These are phyloP conservation scores for Kradibia gibbosae DNA, from an alignment of 1,140 invertebrate genomes.

Conservation along the genomic window DNA sequence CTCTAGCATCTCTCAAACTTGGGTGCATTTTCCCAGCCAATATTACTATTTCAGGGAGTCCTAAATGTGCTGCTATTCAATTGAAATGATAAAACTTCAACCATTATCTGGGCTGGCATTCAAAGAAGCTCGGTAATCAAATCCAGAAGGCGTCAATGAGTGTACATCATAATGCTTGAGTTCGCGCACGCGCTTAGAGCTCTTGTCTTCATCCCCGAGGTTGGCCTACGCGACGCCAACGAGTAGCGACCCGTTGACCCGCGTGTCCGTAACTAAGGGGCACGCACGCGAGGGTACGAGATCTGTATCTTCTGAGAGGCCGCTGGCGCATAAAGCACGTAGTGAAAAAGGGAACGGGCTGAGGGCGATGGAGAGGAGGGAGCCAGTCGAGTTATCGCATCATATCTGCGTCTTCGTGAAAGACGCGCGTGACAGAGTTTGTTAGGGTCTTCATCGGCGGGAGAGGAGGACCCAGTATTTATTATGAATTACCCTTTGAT, in stretches of 20 bases:
- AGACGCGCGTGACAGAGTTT: slow-evolving; percentile 14
- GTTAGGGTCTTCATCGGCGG: not conserved
- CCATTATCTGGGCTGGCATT: no score
- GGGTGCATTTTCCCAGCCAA: no score
- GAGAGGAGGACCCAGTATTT: not conserved
- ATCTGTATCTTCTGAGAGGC: slow-evolving; percentile 36
- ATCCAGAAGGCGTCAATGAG: no score
- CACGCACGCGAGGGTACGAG: slow-evolving; percentile 8
- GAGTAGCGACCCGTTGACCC: slow-evolving; percentile 10
- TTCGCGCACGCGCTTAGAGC: no score
- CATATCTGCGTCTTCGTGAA: not conserved
- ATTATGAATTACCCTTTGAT: not conserved
- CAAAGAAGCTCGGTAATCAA: no score
- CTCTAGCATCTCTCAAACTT: no score
- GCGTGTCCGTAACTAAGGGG: not conserved
- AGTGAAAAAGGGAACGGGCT: not conserved
- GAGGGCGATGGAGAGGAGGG: not conserved
- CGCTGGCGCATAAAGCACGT: slow-evolving; percentile 8
- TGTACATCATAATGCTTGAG: no score
- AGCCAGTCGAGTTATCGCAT: not conserved
- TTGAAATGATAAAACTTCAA: no score
- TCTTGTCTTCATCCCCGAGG: not conserved
- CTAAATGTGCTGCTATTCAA: no score
- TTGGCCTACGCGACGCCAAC: not conserved
- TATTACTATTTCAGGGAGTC: no score